phyloP scores from a whole-genome alignment of 2,113 vertebrate genomes.

The Lanius collurio region DNA sequence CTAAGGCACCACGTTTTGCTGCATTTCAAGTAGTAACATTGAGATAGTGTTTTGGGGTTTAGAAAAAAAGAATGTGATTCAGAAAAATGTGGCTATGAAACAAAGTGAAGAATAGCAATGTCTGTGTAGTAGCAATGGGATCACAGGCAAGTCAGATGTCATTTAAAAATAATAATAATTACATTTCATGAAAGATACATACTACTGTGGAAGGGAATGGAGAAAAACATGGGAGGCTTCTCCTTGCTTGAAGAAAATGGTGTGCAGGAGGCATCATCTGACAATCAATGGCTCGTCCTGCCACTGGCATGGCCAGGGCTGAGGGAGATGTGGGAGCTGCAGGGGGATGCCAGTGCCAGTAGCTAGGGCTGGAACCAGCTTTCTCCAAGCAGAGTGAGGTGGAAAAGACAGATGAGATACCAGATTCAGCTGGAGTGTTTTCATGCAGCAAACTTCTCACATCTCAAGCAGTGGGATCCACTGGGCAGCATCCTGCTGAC shows the following conservation, averaged over 20 bases:
- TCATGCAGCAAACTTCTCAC: not conserved
- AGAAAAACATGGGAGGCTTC: not conserved
- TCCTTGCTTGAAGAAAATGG: not conserved
- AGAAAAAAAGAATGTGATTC: not conserved
- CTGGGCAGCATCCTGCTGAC: not conserved
- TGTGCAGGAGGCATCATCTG: fast-evolving
- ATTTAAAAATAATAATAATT: not conserved
- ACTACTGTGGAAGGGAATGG: not conserved
- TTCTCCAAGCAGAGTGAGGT: not conserved
- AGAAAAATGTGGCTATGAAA: not conserved
- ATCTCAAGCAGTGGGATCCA: not conserved
- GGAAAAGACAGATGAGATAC: not conserved
- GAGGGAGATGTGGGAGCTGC: not conserved
- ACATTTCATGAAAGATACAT: not conserved
- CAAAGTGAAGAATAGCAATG: not conserved
- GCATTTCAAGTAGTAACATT: not conserved
- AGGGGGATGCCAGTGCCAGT: not conserved
- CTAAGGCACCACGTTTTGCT: not conserved
- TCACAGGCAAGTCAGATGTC: not conserved
- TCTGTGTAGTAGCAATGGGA: not conserved
- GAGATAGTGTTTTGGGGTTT: not conserved
- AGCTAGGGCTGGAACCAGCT: not conserved
- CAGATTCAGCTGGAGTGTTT: not conserved
- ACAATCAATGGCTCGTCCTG: not conserved
- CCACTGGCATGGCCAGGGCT: not conserved